Evolutionary conservation across 2,888 invertebrate genomes (phyloP).

Genomic region (Pseudolycoriella hygida): DNA sequence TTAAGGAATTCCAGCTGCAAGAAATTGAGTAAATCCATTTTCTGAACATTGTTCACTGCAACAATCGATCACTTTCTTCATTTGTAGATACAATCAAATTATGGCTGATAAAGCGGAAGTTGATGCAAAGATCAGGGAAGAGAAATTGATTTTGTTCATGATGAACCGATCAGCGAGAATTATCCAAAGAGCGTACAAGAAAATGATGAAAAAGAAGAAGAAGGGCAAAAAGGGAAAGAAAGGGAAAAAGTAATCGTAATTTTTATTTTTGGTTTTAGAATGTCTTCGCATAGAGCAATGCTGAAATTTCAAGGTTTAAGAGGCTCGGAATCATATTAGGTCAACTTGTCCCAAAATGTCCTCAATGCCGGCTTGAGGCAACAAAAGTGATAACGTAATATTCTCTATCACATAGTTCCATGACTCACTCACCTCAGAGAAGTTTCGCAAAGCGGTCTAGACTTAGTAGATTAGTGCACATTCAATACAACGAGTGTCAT

Average conservation of each 20-base stretch:
- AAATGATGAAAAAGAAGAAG: conserved; percentile 13
- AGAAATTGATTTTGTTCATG: conserved; percentile 19
- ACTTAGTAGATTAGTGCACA: too few relatives aligned
- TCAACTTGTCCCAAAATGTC: too few relatives aligned
- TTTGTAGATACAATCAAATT: conserved; percentile 16
- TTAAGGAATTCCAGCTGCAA: conserved; percentile 14
- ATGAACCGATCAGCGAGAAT: conserved; percentile 21
- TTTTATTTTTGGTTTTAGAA: too few relatives aligned
- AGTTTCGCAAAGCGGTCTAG: too few relatives aligned
- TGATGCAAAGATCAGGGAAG: conserved; percentile 10
- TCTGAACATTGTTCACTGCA: neutral
- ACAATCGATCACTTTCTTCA: neutral
- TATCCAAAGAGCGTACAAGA: conserved; percentile 22
- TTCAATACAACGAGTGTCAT: too few relatives aligned
- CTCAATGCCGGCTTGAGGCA: too few relatives aligned
- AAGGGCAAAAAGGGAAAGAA: neutral
- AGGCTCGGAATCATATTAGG: too few relatives aligned
- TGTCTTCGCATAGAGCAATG: too few relatives aligned
- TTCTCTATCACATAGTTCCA: too few relatives aligned
- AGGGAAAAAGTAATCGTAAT: neutral
- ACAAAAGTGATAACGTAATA: too few relatives aligned
- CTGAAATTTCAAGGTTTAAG: too few relatives aligned
- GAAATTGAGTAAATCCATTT: conserved; percentile 12
- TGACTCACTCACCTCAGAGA: too few relatives aligned
- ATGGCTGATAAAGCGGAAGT: conserved; percentile 15